phyloP scores from a whole-genome alignment of 2,888 invertebrate species.

The Mimachlamys varia region DNA sequence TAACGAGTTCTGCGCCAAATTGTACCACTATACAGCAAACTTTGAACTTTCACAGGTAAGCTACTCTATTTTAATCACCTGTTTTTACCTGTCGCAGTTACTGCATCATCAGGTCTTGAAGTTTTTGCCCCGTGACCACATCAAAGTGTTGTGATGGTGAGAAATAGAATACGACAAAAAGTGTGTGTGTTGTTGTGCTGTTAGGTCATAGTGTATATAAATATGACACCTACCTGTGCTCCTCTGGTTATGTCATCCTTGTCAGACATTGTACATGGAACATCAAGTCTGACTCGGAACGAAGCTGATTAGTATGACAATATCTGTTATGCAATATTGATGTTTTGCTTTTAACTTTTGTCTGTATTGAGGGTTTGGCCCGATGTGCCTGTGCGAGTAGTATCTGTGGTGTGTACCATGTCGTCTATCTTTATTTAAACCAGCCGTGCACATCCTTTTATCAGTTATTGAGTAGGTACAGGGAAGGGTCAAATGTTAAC shows the following conservation, averaged over 20 bases:
- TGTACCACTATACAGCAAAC: constrained; percentile 63
- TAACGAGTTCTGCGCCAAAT: constrained; percentile 65
- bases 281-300: background rate
- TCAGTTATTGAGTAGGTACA: too few relatives aligned
- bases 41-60: constrained; percentile 63
- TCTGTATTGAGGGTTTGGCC: background rate
- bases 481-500: too few relatives aligned
- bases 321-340: background rate
- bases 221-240: background rate
- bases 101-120: background rate
- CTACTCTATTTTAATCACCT: background rate
- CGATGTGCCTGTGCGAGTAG: too few relatives aligned
- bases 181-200: background rate
- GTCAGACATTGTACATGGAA: background rate
- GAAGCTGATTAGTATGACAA: background rate
- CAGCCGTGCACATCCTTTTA: too few relatives aligned
- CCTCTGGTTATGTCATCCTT: background rate
- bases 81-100: constrained; percentile 26
- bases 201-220: background rate
- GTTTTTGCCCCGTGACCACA: constrained; percentile 11
- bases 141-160: background rate
- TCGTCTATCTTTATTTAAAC: too few relatives aligned
- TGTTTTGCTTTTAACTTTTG: background rate
- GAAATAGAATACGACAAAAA: background rate
- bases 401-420: too few relatives aligned